Evolutionary conservation across 2,113 vertebrate species (phyloP), one percentile per base, ranked within the genome.

Genomic region (Tychaedon coryphoeus): DNA sequence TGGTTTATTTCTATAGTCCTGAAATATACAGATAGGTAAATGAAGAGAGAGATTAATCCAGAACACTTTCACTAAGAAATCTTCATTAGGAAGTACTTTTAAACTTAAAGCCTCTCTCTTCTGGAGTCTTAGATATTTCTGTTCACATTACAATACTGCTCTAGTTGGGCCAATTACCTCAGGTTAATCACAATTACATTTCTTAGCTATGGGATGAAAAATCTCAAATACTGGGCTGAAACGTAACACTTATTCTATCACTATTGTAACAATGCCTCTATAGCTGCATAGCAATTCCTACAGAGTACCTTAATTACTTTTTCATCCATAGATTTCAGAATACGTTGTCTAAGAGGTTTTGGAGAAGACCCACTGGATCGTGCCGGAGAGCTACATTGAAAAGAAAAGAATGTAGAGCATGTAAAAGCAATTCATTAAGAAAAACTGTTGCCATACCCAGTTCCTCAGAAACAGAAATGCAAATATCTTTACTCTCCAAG

Each of bases 271-370:
- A 87, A 42, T 29, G 14, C 12, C 47, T 54, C 20, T 65, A 16
- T 10, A 88, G 9, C 28, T 2, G 0, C 9, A 87, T 6, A 71
- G 16, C 3, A 67, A 81, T 53, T 79, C 6, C 82, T 66, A 86
- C 47, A 82, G 11, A 83, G 8, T 99, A 99, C 99, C 99, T 99
- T 98, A 53, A 89, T 89, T 91, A 98, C 97, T 86, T 98, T 98
- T 93, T 97, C 97, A 94, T 98, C 96, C 73, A 96, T 56, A 53
- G 94, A 97, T 76, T 97, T 98, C 90, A 96, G 97, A 96, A 99
- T 76, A 54, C 98, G 97, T 83, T 98, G 98, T 94, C 94, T 97
- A 40, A 99, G 97, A 85, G 98, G 96, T 96, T 99, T 98, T 91
- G 98, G 97, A 90, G 97, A 98, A 80, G 96, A 97, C 92, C 98